Base-by-base conservation (phyloP, 2,888 invertebrate genomes). In the Chaetoderma sp. region DNA sequence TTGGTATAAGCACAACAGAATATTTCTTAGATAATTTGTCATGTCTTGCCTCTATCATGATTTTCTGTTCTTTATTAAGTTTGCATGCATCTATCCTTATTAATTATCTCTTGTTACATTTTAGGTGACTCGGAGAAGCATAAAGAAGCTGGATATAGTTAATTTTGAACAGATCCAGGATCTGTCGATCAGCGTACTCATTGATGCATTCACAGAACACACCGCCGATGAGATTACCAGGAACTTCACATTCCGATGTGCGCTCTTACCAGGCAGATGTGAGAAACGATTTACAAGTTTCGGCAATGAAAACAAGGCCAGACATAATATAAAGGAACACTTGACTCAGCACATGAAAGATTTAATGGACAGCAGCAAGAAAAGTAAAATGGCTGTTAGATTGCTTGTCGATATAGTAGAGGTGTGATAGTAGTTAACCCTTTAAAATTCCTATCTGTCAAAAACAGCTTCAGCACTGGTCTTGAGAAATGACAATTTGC, bases 301-400 rank as follows among this genome's bases (percentile, higher is more conserved):
- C 82, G 90, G 90, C 1, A 89, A 89, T 75, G 90, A 90, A 78
- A 86, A 82, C 47, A 87, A 85, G 74, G 89, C 89, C 1, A 83
- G 88, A 69, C 82, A 85, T 70, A 87, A 86, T 30, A 88, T 90
- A 76, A 88, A 87, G 72, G 81, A 82, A 2, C 90, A 90, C 76
- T 81, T 90, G 25, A 79, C 82, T 4, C 44, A 58, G 3, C 52
- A 52, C 23, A 18, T 49, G 27, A 18, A 18, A 27, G 49, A 49
- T 21, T 21, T 49, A 81, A 86, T 54, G 75, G 76, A 39, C 77
- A 82, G 36, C 76, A 86, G 6, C 32, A 75, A 30, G 75, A 78
- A 36, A 75, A 81, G 63, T 73, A 76, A 69, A 76, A 74, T 68
- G 80, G 84, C n/a, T n/a, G n/a, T n/a, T n/a, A n/a, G n/a, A n/a